Conservation (phyloP, 2,888 invertebrate species). For the Drosophila pseudotalamancana region DNA sequence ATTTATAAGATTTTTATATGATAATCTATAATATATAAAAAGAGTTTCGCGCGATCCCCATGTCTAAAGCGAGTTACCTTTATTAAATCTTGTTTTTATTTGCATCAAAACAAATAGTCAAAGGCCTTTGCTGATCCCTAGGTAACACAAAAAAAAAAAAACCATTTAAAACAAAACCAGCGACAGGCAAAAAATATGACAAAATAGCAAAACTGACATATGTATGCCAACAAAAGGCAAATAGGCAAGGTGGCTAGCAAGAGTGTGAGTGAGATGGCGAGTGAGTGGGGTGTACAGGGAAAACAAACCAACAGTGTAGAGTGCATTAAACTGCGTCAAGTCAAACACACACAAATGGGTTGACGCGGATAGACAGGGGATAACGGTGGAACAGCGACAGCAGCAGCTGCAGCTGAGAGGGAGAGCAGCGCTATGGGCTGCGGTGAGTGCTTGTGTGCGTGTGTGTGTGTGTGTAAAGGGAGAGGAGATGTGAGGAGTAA, state of each 20-base stretch:
- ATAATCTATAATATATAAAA: too few relatives aligned
- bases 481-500: too few relatives aligned
- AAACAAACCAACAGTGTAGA: slow-evolving; percentile 47
- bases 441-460: neutral
- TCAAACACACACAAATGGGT: slow-evolving; percentile 32
- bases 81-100: neutral
- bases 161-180: slow-evolving; percentile 28
- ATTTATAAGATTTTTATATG: too few relatives aligned
- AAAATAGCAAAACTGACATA: slow-evolving; percentile 48
- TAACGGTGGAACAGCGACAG: slow-evolving; percentile 4
- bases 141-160: slow-evolving; percentile 24
- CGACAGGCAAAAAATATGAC: slow-evolving; percentile 23
- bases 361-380: neutral
- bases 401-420: slow-evolving; percentile 6
- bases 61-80: neutral
- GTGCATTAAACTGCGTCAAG: slow-evolving; percentile 71
- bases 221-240: slow-evolving; percentile 63
- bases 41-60: too few relatives aligned
- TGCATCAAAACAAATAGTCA: slow-evolving; percentile 7
- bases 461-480: neutral
- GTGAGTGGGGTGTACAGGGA: neutral
- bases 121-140: neutral
- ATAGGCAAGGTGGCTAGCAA: slow-evolving; percentile 1
- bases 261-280: neutral
- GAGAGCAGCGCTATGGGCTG: neutral